A percentile compares a stretch with the other conserved stretches of the same genome.
Conservation (phyloP, 2,888 invertebrate genomes). For the Podotricha telesiphe region DNA sequence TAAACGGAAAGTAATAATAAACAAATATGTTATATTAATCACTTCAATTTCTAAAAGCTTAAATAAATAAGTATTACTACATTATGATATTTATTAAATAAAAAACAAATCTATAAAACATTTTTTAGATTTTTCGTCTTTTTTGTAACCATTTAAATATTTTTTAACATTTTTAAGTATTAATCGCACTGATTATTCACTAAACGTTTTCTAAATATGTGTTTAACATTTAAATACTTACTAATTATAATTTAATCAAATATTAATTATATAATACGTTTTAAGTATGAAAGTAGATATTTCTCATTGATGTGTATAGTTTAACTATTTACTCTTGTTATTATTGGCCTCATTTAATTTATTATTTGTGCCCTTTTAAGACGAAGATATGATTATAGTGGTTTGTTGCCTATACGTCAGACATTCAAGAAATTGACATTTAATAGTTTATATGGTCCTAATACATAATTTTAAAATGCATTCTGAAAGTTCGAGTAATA, state of each 20-base stretch:
- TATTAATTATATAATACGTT: not conserved
- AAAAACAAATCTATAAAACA: too few species aligned
- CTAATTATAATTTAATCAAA: not conserved
- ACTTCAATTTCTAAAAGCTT: too few species aligned
- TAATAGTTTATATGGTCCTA: not conserved
- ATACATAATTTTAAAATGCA: slow-evolving; percentile 32
- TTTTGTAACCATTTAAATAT: too few species aligned
- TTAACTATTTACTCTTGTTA: not conserved
- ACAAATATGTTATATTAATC: too few species aligned
- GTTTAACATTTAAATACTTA: too few species aligned
- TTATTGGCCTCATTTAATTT: not conserved
- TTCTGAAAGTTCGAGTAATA: slow-evolving; percentile 12
- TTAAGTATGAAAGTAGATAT: too few species aligned
- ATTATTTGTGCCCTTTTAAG: not conserved
- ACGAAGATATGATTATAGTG: not conserved
- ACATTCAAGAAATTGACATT: not conserved
- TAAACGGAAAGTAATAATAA: not conserved
- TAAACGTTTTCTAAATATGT: too few species aligned
- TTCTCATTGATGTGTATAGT: not conserved
- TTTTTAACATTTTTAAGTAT: too few species aligned
- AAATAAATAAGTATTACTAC: too few species aligned
- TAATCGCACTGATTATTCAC: too few species aligned
- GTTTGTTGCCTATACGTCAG: not conserved
- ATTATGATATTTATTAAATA: too few species aligned
- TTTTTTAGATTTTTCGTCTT: too few species aligned